A percentile compares a stretch with the other conserved stretches of the same genome.
These are phyloP conservation scores for Zoroaster sp. DNA, from an alignment of 53 echinoderm and acorn worm species.

Conservation along the genomic window DNA sequence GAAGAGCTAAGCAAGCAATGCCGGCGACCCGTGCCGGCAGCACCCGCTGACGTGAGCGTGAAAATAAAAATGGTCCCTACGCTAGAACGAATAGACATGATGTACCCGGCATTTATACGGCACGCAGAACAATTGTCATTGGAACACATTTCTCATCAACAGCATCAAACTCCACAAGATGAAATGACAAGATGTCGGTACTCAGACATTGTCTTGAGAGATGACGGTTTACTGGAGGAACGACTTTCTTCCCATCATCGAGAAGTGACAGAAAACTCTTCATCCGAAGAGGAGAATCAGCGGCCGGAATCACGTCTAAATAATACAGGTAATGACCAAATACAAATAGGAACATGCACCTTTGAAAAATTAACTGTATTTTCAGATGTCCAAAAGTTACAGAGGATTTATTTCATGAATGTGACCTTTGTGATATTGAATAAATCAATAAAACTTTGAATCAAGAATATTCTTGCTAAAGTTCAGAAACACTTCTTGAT, in stretches of 20 bases:
- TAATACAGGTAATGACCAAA: constrained; percentile 5
- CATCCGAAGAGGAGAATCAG: constrained; percentile 12
- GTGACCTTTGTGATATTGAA: no score
- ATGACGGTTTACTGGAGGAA: background rate
- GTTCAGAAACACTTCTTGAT: no score
- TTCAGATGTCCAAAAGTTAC: background rate
- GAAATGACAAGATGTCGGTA: constrained; percentile 1
- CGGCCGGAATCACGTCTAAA: constrained; percentile 24
- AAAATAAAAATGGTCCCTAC: background rate
- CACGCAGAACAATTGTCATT: constrained; percentile 12
- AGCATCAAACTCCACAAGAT: background rate
- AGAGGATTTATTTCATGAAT: no score
- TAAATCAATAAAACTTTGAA: no score
- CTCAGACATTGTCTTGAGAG: background rate
- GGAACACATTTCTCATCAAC: constrained; percentile 5
- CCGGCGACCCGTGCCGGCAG: background rate
- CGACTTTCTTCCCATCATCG: background rate
- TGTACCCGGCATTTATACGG: background rate
- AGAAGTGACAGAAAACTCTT: background rate
- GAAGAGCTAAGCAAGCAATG: background rate
- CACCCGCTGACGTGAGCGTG: background rate
- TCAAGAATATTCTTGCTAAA: no score
- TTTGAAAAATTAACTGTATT: background rate
- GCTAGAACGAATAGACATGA: background rate
- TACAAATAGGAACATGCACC: background rate